Evolutionary conservation across 2,888 invertebrate species (phyloP).

Genomic region (Hylaea fasciaria): DNA sequence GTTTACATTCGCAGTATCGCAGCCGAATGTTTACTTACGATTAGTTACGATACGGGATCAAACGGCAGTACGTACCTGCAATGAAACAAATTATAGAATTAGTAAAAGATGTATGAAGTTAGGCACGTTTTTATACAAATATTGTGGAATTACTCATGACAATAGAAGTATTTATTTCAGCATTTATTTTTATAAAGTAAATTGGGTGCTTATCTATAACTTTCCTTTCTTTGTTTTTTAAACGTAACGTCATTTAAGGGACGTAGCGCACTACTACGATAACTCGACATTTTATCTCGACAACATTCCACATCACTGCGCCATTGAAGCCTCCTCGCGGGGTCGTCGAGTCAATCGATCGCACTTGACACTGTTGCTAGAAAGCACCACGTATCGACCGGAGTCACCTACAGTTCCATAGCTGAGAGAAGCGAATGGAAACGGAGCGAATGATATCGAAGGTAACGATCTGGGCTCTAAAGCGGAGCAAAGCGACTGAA

Average conservation of each 20-base stretch:
- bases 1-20: background rate
- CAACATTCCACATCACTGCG: background rate
- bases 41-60: background rate
- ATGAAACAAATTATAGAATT: conserved; percentile 12
- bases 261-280: too few species aligned
- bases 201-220: too few species aligned
- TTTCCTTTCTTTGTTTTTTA: too few species aligned
- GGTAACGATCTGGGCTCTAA: background rate
- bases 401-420: background rate
- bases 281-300: background rate
- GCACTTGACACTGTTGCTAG: conserved; percentile 37
- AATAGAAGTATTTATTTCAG: too few species aligned
- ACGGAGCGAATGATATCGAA: background rate
- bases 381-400: conserved; percentile 13
- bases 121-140: too few species aligned
- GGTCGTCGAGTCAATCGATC: conserved; percentile 26
- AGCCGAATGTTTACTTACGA: conserved; percentile 23
- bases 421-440: background rate
- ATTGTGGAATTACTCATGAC: too few species aligned
- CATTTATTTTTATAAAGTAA: too few species aligned
- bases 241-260: too few species aligned
- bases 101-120: too few species aligned
- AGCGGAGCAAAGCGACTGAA: background rate
- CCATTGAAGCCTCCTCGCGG: background rate
- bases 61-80: conserved; percentile 30